Conservation (phyloP, 2,113 vertebrate species). For the Pygoscelis adeliae region DNA sequence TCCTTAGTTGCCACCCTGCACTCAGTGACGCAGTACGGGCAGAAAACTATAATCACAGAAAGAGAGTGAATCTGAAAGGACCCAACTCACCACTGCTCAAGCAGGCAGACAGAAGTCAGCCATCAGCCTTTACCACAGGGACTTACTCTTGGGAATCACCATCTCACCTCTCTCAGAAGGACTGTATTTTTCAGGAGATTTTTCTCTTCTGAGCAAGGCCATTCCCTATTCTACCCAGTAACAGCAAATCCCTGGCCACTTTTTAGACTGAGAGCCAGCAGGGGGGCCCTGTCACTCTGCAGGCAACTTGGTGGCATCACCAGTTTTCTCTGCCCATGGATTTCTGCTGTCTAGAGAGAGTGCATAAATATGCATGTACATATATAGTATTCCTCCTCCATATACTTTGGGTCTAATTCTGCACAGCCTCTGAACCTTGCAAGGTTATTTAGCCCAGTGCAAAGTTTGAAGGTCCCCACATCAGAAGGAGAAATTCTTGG, state of each 20-base stretch:
- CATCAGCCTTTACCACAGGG: not conserved
- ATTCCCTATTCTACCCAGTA: not conserved
- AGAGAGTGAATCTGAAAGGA: not conserved
- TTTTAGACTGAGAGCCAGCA: not conserved
- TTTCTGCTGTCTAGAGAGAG: not conserved
- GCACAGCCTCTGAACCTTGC: not conserved
- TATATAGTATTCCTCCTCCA: not conserved
- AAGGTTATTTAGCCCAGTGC: not conserved
- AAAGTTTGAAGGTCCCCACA: not conserved
- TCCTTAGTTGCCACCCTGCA: not conserved
- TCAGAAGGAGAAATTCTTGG: not conserved
- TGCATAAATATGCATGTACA: not conserved
- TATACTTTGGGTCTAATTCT: not conserved
- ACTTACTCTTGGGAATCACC: not conserved
- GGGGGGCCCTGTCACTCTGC: not conserved
- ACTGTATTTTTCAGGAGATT: not conserved
- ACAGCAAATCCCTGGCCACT: not conserved
- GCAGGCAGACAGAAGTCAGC: accelerated
- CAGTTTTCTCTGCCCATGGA: not conserved
- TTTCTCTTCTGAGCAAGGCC: not conserved
- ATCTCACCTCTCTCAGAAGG: not conserved
- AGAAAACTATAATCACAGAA: not conserved
- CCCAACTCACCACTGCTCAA: not conserved
- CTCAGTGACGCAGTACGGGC: not conserved
- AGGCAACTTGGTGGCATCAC: not conserved